A percentile compares a stretch with the other conserved stretches of the same genome.
Evolutionary conservation across 1,140 invertebrate species (phyloP).

Genomic region (Listronotus oregonensis): DNA sequence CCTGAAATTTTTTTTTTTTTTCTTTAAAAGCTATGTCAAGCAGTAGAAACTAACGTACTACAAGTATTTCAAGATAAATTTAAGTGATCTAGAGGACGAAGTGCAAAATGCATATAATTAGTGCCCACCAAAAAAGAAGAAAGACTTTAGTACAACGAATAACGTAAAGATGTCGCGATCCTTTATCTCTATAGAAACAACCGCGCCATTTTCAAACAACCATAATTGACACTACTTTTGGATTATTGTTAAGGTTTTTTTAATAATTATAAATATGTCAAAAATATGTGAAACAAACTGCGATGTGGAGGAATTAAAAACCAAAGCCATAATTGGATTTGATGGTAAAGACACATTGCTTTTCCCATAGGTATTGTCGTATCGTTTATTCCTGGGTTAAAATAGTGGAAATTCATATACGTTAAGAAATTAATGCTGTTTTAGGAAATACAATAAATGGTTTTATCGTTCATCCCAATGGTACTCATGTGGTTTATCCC

Average conservation of each 20-base stretch:
- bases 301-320: conserved; percentile 64
- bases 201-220: conserved; percentile 18
- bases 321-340: conserved; percentile 73
- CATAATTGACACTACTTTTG: conserved; percentile 2
- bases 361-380: conserved; percentile 4
- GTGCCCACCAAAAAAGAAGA: too few species aligned
- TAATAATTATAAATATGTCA: conserved; percentile 18
- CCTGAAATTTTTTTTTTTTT: too few species aligned
- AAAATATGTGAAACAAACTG: conserved; percentile 37
- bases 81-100: too few species aligned
- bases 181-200: not conserved
- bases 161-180: not conserved
- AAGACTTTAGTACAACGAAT: too few species aligned
- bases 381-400: conserved; percentile 1
- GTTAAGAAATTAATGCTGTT: conserved; percentile 19
- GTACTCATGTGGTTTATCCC: conserved; percentile 78
- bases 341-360: conserved; percentile 63
- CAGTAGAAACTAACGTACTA: too few species aligned
- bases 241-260: not conserved
- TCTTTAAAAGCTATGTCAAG: too few species aligned
- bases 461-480: conserved; percentile 77
- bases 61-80: too few species aligned
- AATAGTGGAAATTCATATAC: not conserved
- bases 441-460: conserved; percentile 71
- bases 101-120: too few species aligned